phyloP scores from a whole-genome alignment of 2,888 invertebrate genomes.

The Xestia rhomboidea region DNA sequence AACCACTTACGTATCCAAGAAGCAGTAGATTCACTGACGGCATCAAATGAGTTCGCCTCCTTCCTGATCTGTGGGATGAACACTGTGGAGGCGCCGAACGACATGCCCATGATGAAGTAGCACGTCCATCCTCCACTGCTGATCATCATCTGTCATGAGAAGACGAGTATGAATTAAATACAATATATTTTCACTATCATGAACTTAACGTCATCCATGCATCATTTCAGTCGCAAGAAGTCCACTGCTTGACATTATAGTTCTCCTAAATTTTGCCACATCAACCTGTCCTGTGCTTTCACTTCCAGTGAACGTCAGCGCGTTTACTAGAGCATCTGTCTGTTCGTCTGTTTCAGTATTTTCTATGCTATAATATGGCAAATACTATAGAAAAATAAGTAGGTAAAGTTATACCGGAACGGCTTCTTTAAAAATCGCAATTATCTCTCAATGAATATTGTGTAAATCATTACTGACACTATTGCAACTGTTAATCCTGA shows the following conservation, averaged over 20 bases:
- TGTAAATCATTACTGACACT: slow-evolving; percentile 8
- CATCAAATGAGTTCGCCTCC: slow-evolving; percentile 59
- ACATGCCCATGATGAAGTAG: slow-evolving; percentile 58
- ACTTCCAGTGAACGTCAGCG: too few species aligned
- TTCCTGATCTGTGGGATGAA: slow-evolving; percentile 51
- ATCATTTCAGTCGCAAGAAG: neutral
- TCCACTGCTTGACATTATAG: neutral
- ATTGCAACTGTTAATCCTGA: slow-evolving; percentile 14
- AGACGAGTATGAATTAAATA: neutral
- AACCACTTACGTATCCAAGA: slow-evolving; percentile 72
- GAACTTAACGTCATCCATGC: neutral
- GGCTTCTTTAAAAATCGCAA: neutral
- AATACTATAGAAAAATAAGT: too few species aligned
- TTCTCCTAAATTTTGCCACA: neutral
- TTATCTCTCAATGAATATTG: neutral
- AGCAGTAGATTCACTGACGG: slow-evolving; percentile 65
- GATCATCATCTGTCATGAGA: slow-evolving; percentile 41
- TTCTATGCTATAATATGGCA: neutral
- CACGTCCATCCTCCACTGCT: slow-evolving; percentile 62
- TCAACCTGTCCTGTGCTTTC: neutral
- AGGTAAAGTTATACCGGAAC: neutral
- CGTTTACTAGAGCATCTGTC: neutral
- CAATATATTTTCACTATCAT: neutral
- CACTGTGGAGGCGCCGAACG: slow-evolving; percentile 52
- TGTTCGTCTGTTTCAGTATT: too few species aligned